These are phyloP conservation scores for Indicator maculatus DNA, from an alignment of 2,113 vertebrate genomes.

Conservation along the genomic window DNA sequence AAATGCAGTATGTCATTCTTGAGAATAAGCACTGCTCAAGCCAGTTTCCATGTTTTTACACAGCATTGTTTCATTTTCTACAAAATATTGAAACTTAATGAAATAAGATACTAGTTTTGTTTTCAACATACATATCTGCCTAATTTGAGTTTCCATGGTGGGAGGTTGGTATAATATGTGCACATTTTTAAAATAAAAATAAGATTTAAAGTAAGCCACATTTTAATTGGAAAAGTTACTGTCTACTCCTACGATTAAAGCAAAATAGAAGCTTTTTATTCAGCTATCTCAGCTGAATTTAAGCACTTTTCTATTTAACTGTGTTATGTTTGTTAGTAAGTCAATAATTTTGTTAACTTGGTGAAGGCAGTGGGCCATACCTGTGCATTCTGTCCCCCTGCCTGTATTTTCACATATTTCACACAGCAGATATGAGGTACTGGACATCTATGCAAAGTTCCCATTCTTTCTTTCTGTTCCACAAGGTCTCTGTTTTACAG, in stretches of 20 bases:
- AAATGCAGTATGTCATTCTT: fast-evolving
- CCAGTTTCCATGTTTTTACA: not conserved
- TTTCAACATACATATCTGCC: not conserved
- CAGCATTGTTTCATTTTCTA: not conserved
- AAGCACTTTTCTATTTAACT: not conserved
- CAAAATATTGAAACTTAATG: not conserved
- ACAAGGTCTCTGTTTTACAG: not conserved
- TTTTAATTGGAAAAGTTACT: not conserved
- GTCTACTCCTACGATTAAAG: fast-evolving
- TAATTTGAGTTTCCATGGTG: not conserved
- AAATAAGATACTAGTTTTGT: not conserved
- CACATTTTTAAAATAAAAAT: not conserved
- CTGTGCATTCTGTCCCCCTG: fast-evolving
- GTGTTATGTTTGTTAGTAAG: not conserved
- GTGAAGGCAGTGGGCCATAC: not conserved
- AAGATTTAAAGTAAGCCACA: not conserved
- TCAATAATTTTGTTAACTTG: not conserved
- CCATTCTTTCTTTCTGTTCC: not conserved
- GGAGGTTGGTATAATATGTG: not conserved
- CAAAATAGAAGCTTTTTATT: not conserved
- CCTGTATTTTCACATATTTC: not conserved
- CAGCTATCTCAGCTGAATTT: not conserved
- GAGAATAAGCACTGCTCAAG: not conserved
- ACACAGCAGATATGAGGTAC: not conserved
- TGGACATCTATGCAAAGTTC: not conserved